These are phyloP conservation scores for Diplodus sargus DNA, from an alignment of 2,797 vertebrate genomes.

Conservation along the genomic window DNA sequence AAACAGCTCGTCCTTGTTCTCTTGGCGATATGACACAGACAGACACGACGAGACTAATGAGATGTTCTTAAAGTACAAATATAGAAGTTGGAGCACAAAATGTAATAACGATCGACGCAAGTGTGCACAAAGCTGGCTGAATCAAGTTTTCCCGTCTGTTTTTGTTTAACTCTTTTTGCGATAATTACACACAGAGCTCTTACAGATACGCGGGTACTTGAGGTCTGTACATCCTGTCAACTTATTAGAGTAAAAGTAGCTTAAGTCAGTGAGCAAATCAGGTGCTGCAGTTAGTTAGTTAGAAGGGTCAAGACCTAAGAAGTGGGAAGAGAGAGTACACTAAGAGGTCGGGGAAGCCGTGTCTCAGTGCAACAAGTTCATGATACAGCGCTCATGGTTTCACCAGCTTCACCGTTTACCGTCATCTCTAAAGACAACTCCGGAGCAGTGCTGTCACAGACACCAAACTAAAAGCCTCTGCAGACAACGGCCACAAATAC, in stretches of 20 bases:
- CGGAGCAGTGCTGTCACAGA: conserved; percentile 4
- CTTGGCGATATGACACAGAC: conserved; percentile 48
- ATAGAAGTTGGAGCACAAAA: conserved; percentile 14
- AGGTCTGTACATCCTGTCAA: conserved; percentile 32
- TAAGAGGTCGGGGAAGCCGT: neutral
- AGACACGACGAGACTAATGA: conserved; percentile 2
- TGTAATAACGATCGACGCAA: neutral
- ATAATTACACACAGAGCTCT: conserved; percentile 1
- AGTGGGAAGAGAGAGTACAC: conserved; percentile 1
- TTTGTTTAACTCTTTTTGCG: neutral
- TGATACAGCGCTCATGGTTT: conserved; percentile 3
- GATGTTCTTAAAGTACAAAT: conserved; percentile 26
- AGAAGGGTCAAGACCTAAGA: neutral
- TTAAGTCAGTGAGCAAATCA: conserved; percentile 35
- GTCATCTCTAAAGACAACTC: neutral
- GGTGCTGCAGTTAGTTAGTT: conserved; percentile 10
- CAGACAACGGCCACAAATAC: conserved; percentile 23
- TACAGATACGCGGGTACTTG: conserved; percentile 1
- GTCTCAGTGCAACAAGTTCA: neutral
- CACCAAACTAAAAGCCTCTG: conserved; percentile 2
- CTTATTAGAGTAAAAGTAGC: conserved; percentile 29
- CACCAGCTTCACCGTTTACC: neutral
- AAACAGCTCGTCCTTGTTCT: conserved; percentile 39
- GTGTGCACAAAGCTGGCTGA: neutral
- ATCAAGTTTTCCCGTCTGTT: neutral